Percentiles rank a stretch among this genome's conserved stretches.
phyloP scores from a whole-genome alignment of 2,797 vertebrate genomes.

The Natrix natrix region DNA sequence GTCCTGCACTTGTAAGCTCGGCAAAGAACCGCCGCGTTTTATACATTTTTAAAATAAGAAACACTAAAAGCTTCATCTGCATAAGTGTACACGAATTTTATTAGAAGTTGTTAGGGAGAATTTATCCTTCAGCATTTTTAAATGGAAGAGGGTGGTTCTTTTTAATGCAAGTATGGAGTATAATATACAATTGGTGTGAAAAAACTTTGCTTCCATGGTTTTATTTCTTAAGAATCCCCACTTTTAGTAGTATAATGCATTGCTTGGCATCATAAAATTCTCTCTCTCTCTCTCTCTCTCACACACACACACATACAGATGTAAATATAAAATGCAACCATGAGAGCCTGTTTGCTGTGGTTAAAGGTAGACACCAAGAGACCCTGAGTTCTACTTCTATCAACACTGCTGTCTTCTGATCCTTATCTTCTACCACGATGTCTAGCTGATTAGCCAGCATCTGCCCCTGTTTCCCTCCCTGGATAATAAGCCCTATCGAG shows the following conservation, averaged over 20 bases:
- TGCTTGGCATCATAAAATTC: neutral
- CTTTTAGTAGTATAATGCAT: neutral
- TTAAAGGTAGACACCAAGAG: neutral
- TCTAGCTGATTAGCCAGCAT: too few relatives aligned
- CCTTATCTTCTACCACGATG: too few relatives aligned
- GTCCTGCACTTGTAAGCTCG: conserved; percentile 25
- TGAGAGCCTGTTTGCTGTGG: neutral
- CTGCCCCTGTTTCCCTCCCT: too few relatives aligned
- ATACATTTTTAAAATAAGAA: conserved; percentile 15
- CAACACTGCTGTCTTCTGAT: too few relatives aligned
- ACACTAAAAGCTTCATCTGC: conserved; percentile 16
- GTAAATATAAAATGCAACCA: neutral
- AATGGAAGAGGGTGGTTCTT: conserved; percentile 19
- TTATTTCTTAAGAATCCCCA: neutral
- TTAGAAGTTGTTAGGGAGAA: conserved; percentile 31
- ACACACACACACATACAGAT: neutral
- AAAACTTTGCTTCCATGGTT: conserved; percentile 8
- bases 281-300: neutral
- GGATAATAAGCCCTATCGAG: too few relatives aligned
- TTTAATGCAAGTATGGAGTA: conserved; percentile 2
- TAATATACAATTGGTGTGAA: neutral
- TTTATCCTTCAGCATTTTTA: conserved; percentile 23
- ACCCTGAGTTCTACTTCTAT: neutral
- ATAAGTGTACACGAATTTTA: conserved; percentile 25
- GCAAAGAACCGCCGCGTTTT: neutral